These are phyloP conservation scores for Drosophila histrio DNA, from an alignment of 2,888 invertebrate species.

Conservation along the genomic window DNA sequence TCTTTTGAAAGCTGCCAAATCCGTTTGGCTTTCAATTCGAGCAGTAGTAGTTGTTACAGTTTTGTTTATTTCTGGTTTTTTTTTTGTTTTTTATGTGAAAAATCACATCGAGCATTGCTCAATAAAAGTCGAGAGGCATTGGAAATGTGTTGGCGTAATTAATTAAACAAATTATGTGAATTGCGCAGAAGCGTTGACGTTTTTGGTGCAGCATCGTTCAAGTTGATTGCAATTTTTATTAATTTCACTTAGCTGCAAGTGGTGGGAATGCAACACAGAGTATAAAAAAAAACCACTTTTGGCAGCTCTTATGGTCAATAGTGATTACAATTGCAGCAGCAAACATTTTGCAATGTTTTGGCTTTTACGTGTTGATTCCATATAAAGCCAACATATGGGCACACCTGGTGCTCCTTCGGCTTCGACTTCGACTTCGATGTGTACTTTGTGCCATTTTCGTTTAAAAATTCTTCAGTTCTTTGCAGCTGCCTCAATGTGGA, in stretches of 20 bases:
- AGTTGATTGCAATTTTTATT: slow-evolving; percentile 72
- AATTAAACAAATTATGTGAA: slow-evolving; percentile 80
- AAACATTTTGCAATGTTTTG: slow-evolving; percentile 67
- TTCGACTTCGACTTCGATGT: slow-evolving; percentile 10
- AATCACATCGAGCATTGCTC: slow-evolving; percentile 70
- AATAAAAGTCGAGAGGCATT: slow-evolving; percentile 52
- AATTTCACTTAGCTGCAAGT: slow-evolving; percentile 70
- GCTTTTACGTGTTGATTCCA: slow-evolving; percentile 61
- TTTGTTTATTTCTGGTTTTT: slow-evolving; percentile 44
- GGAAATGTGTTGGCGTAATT: slow-evolving; percentile 79
- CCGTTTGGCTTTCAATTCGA: slow-evolving; percentile 60
- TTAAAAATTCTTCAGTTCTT: slow-evolving; percentile 60
- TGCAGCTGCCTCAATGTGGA: slow-evolving; percentile 28
- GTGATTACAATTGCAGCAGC: slow-evolving; percentile 70
- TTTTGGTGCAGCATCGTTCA: slow-evolving; percentile 71
- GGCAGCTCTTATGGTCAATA: slow-evolving; percentile 54
- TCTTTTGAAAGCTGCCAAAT: slow-evolving; percentile 75
- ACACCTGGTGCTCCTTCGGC: slow-evolving; percentile 61
- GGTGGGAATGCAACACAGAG: slow-evolving; percentile 67
- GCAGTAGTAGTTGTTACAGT: slow-evolving; percentile 66
- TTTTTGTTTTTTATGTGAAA: slow-evolving; percentile 61
- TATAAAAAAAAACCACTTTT: slow-evolving; percentile 43
- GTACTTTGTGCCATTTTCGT: slow-evolving; percentile 72
- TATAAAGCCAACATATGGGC: slow-evolving; percentile 64
- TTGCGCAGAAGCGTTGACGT: slow-evolving; percentile 78